A percentile compares a stretch with the other conserved stretches of the same genome.
phyloP scores from a whole-genome alignment of 1,140 invertebrate genomes.

The honey bee (Apis mellifera) region Amel_HAv3.1 CM009943.2:9542001-9542500 shows the following conservation, averaged over 20 bases:
- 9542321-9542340: background rate
- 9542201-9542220: constrained; percentile 28
- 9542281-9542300: constrained; percentile 18
- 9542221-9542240: constrained; percentile 4
- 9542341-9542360: background rate
- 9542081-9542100: constrained; percentile 14
- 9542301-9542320: background rate
- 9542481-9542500: too few species aligned
- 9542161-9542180: constrained; percentile 11
- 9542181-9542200: constrained; percentile 26
- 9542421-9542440: too few species aligned
- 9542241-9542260: background rate
- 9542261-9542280: constrained; percentile 11
- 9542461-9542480: too few species aligned
- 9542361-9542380: background rate
- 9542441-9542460: too few species aligned
- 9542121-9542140: background rate
- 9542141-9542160: constrained; percentile 37
- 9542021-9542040: constrained; percentile 26
- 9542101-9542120: background rate
- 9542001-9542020: constrained; percentile 26
- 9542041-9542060: constrained; percentile 10
- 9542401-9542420: background rate
- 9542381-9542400: background rate
- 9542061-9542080: background rate